Evolutionary conservation across 2,113 vertebrate species (phyloP), one percentile per base, ranked within the genome.

Genomic region (Myodes glareolus): DNA sequence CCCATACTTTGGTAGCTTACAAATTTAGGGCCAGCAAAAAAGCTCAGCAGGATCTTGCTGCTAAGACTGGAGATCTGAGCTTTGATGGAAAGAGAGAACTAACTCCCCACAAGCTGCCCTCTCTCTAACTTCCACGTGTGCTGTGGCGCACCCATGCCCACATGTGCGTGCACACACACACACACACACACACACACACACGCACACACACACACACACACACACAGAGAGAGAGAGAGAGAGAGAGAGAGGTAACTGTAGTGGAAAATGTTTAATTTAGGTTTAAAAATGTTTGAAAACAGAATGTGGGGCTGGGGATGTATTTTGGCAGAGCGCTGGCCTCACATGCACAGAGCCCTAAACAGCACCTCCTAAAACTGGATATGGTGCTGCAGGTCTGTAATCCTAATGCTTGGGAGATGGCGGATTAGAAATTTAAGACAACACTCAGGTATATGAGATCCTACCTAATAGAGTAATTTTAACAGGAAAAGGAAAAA

Each of bases 111-210:
- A 65, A 65, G 61, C 39, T 85, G n/a, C 25, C 25, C n/a, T 63
- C 52, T 39, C 36, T 61, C 55, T 29, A 3, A 42, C 12, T 29
- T 61, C 23, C 80, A 58, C 12, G 23, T 42, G n/a, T 61, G n/a
- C 58, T 9, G 13, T 9, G 58, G n/a, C 7, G 9, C 23, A 61
- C 36, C 39, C 2, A 39, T 23, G 25, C 36, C 17, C 52, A 25
- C 2, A 5, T 1, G 7, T 21, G 58, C 1, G 2, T 19, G n/a
- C 10, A 50, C 31, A 25, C 16, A 36, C 12, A 4, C 14, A 3
- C 8, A 77, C 5, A 77, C 23, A 33, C 4, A 50, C 42, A 50
- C 4, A 45, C 17, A 42, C 21, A 29, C 9, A 50, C 42, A 50
- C 4, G 29, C 17, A 42, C 21, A 29, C 9, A 47, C 42, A 81